Percentiles rank a stretch among this genome's conserved stretches.
These are phyloP conservation scores for Orthosia cruda DNA, from an alignment of 2,888 invertebrate species.

Conservation along the genomic window DNA sequence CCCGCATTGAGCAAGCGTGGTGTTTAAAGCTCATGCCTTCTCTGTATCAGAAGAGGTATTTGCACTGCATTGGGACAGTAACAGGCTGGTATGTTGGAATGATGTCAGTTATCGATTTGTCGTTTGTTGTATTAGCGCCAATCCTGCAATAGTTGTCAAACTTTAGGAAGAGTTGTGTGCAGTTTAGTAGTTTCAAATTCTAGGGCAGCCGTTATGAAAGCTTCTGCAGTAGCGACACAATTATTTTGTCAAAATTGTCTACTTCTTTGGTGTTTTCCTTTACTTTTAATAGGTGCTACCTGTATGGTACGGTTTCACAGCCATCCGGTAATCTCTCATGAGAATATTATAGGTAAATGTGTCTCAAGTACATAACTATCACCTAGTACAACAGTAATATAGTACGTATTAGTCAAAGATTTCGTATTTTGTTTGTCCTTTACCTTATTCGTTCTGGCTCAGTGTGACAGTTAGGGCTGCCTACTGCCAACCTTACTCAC, in stretches of 20 bases:
- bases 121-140: background rate
- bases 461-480: constrained; percentile 43
- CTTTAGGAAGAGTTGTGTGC: background rate
- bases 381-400: background rate
- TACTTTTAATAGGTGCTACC: too few relatives aligned
- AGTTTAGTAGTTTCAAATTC: background rate
- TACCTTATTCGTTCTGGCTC: constrained; percentile 29
- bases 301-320: too few relatives aligned
- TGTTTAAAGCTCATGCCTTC: too few relatives aligned
- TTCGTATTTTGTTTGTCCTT: constrained; percentile 28
- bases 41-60: too few relatives aligned
- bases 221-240: background rate
- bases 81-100: background rate
- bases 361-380: background rate
- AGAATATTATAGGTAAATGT: too few relatives aligned
- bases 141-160: background rate
- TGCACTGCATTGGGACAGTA: too few relatives aligned
- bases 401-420: constrained; percentile 5
- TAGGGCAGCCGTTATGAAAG: background rate
- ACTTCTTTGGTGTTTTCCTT: background rate
- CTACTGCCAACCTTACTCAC: constrained; percentile 29
- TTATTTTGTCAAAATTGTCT: background rate
- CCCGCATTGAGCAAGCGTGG: too few relatives aligned
- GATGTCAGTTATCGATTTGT: constrained; percentile 1
- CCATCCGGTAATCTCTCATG: too few relatives aligned